Percentiles rank a stretch among this genome's conserved stretches.
phyloP scores from a whole-genome alignment of 2,888 invertebrate genomes.

The Galeopsomyia nigrocyanea region DNA sequence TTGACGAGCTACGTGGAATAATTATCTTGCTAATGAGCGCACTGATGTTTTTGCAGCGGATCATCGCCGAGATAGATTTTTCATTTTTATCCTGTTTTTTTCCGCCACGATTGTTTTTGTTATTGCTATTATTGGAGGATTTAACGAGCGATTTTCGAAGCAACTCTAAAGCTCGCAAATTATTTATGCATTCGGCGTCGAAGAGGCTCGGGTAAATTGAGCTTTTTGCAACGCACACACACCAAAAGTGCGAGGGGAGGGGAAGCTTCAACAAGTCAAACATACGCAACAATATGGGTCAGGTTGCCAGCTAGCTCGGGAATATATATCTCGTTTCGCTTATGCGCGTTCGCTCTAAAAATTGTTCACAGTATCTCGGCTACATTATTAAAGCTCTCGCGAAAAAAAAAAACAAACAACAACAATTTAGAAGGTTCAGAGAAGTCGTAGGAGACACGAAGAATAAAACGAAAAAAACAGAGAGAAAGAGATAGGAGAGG shows the following conservation, averaged over 20 bases:
- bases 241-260: neutral
- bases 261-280: slow-evolving; percentile 17
- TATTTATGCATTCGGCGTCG: neutral
- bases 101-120: too few relatives aligned
- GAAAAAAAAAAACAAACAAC: neutral
- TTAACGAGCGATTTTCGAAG: too few relatives aligned
- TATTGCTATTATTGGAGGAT: too few relatives aligned
- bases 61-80: too few relatives aligned
- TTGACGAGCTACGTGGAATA: too few relatives aligned
- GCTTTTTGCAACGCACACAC: slow-evolving; percentile 5
- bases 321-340: too few relatives aligned
- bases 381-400: neutral
- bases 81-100: too few relatives aligned
- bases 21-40: too few relatives aligned
- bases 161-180: too few relatives aligned
- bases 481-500: neutral
- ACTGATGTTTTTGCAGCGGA: too few relatives aligned
- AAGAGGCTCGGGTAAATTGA: neutral
- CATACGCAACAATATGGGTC: slow-evolving; percentile 4
- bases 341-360: too few relatives aligned
- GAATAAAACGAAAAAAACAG: neutral
- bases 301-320: neutral
- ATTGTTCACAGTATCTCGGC: slow-evolving; percentile 3
- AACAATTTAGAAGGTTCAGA: neutral
- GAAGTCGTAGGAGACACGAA: neutral